phyloP scores from a whole-genome alignment of 2,797 vertebrate species.

The Semaprochilodus insignis region DNA sequence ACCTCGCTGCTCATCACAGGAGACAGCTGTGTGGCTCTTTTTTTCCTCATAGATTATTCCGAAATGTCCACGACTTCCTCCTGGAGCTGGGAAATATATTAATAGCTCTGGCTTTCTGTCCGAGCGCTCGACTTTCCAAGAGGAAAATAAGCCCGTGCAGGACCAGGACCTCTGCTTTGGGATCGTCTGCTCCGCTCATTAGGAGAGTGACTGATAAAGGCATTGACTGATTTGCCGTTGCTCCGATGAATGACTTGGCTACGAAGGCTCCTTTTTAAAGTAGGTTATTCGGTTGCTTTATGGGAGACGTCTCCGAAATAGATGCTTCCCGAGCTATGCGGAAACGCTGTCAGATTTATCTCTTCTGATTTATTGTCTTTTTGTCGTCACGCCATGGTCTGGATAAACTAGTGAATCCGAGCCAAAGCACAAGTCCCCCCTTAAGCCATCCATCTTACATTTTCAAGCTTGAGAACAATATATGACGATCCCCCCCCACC shows the following conservation, averaged over 20 bases:
- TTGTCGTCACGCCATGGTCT: neutral
- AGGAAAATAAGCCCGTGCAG: constrained; percentile 54
- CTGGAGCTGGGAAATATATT: constrained; percentile 64
- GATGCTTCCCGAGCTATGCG: neutral
- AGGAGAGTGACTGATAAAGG: constrained; percentile 28
- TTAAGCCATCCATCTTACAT: constrained; percentile 21
- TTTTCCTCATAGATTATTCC: constrained; percentile 49
- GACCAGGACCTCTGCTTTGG: constrained; percentile 52
- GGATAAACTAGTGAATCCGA: neutral
- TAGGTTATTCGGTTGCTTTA: neutral
- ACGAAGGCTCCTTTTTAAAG: constrained; percentile 1
- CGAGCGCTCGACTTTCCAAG: constrained; percentile 44
- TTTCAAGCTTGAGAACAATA: constrained; percentile 25
- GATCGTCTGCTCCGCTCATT: constrained; percentile 56
- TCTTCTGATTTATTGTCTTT: constrained; percentile 9
- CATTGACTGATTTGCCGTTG: constrained; percentile 26
- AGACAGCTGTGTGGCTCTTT: constrained; percentile 42
- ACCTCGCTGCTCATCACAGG: constrained; percentile 48
- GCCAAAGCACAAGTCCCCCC: neutral
- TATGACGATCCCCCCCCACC: neutral
- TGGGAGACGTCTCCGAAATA: neutral
- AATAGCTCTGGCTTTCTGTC: constrained; percentile 55
- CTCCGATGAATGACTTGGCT: constrained; percentile 8
- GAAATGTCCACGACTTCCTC: constrained; percentile 58
- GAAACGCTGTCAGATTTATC: constrained; percentile 19